Evolutionary conservation across 1,140 invertebrate species (phyloP).

Genomic region (Grapholita molesta): DNA sequence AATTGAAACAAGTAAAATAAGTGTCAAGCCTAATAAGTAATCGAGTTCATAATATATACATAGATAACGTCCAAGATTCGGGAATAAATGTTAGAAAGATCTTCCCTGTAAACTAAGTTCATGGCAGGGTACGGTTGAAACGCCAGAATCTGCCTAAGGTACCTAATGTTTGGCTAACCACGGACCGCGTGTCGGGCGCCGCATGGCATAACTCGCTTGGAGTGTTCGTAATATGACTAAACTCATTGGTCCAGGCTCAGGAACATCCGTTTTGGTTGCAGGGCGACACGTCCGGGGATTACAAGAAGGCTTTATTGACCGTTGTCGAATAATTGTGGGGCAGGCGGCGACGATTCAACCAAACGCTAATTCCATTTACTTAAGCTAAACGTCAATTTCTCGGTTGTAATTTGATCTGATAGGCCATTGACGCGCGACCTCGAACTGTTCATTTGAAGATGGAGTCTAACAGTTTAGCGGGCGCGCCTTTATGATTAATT

Average conservation of each 20-base stretch:
- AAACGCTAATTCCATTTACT: conserved; percentile 45
- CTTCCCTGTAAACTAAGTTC: background rate
- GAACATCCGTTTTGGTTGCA: conserved; percentile 79
- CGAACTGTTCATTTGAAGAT: conserved; percentile 6
- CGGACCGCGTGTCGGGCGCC: background rate
- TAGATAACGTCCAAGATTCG: too few species aligned
- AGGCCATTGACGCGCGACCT: conserved; percentile 27
- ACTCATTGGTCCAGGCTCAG: conserved; percentile 31
- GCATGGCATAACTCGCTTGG: conserved; percentile 18
- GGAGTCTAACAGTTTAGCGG: conserved; percentile 21
- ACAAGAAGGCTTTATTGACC: conserved; percentile 91
- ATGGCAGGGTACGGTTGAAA: background rate
- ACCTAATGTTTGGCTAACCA: background rate
- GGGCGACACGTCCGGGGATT: conserved; percentile 95
- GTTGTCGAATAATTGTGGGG: conserved; percentile 83
- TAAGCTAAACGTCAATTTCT: conserved; percentile 62
- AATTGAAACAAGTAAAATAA: too few species aligned
- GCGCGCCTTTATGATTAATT: conserved; percentile 33
- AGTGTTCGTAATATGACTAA: conserved; percentile 11
- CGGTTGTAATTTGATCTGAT: conserved; percentile 49
- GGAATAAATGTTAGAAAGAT: too few species aligned
- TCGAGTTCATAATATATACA: too few species aligned
- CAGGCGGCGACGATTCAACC: conserved; percentile 35
- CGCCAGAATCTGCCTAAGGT: background rate
- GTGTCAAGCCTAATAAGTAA: too few species aligned